Conservation (phyloP, 2,113 vertebrate species). For the Tachuris rubrigastra region DNA sequence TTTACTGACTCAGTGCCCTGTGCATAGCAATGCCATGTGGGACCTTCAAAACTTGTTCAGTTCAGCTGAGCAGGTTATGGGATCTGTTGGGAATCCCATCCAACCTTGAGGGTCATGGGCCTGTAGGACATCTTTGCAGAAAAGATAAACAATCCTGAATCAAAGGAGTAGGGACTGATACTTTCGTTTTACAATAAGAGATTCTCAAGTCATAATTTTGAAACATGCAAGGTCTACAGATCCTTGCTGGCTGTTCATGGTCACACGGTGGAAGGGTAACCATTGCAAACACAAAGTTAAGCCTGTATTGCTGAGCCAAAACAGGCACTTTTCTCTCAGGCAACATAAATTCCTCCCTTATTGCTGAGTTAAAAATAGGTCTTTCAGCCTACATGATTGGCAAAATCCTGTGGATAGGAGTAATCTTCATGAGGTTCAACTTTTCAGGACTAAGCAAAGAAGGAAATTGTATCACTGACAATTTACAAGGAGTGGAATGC, state of each 20-base stretch:
- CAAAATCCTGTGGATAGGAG: not conserved
- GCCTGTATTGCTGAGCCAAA: not conserved
- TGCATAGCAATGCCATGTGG: accelerated
- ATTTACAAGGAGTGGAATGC: not conserved
- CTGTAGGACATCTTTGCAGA: not conserved
- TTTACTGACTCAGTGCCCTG: not conserved
- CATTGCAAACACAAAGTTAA: not conserved
- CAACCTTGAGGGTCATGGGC: not conserved
- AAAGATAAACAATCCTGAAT: not conserved
- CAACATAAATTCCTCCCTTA: not conserved
- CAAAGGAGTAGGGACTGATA: not conserved
- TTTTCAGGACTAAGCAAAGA: not conserved
- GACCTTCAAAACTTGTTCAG: not conserved
- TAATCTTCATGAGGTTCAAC: not conserved
- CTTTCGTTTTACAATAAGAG: not conserved
- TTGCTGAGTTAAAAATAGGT: accelerated
- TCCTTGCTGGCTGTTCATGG: not conserved
- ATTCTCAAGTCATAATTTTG: not conserved
- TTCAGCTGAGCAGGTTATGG: not conserved
- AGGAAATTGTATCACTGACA: not conserved
- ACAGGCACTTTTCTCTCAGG: not conserved
- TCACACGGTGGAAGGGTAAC: not conserved
- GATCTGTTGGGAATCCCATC: not conserved
- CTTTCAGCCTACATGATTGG: not conserved
- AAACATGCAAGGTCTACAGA: not conserved